Base-by-base conservation (phyloP, 92 coral and sea anemone genomes). In the Paramuricea clavata region DNA sequence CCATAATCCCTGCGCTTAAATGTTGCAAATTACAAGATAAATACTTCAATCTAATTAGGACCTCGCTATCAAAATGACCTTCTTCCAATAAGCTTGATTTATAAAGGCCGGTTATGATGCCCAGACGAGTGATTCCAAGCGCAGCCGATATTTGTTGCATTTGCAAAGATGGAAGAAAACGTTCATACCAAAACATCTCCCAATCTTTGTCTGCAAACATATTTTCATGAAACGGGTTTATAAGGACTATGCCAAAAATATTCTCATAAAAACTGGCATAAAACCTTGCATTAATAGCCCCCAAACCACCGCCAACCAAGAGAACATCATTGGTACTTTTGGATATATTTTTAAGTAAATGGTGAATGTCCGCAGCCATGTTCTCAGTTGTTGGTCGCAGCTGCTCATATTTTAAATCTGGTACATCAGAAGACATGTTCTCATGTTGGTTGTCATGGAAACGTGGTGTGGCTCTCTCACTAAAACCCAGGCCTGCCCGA, bases 401-500 rank as follows among this genome's bases (percentile, higher is more conserved):
- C 44, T 95, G 98, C 78, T 90, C 73, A 3, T 72, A 88, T 44
- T 69, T 74, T n/a, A 69, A 81, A 16, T 83, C 89, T 35, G 89
- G 81, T 49, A 6, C 15, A 1, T 12, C 23, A 3, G 41, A 27
- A 1, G 83, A 31, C 22, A 59, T 86, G 7, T 83, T 86, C 32
- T 91, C 68, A 4, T 67, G 61, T 13, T 88, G 64, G 79, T 75
- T 86, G 82, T 94, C 68, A 22, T 60, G 12, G 68, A 60, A 26
- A 26, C 33, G 93, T 0, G 83, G 86, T 30, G 62, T 68, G 3
- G 95, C 94, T 13, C 98, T 82, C 30, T 95, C 95, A 85, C 98
- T 95, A 78, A 95, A 95, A 6, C 98, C 98, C 79, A 95, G 87
- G 0, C 98, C 98, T 11, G 94, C 95, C 73, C 98, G 92, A 56